Conservation (phyloP, 2,113 vertebrate species). For the Panthera uncia region DNA sequence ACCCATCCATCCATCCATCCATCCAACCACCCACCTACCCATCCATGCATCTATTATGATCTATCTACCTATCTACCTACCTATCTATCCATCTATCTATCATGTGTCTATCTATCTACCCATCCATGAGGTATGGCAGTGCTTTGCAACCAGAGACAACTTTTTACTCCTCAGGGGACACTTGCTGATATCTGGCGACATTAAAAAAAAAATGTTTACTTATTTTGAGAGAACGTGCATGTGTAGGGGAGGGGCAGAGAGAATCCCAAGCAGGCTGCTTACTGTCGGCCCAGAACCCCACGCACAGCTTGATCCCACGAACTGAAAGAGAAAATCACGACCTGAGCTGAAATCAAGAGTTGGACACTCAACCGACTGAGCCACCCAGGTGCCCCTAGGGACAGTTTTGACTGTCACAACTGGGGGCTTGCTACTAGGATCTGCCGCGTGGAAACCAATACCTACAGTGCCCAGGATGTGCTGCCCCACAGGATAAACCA, state of each 20-base stretch:
- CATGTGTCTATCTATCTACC: not conserved
- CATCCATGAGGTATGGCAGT: not conserved
- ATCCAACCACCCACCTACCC: not conserved
- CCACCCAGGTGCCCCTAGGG: too few relatives aligned
- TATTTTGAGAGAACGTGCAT: too few relatives aligned
- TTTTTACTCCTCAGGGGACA: not conserved
- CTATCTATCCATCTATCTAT: not conserved
- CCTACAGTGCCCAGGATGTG: accelerated
- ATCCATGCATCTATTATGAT: not conserved
- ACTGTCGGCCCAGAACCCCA: too few relatives aligned
- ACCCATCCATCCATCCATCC: too few relatives aligned
- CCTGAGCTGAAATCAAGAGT: too few relatives aligned
- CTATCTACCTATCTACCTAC: not conserved
- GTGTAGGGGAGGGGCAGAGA: too few relatives aligned
- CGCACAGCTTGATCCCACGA: too few relatives aligned
- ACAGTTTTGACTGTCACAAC: not conserved
- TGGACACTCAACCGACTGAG: too few relatives aligned
- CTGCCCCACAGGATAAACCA: not conserved
- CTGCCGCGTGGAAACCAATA: not conserved
- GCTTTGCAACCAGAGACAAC: not conserved
- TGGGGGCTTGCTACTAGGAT: not conserved
- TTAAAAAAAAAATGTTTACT: too few relatives aligned
- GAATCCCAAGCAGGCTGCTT: too few relatives aligned
- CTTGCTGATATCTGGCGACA: not conserved
- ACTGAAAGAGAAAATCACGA: too few relatives aligned